Percentiles rank a stretch among this genome's conserved stretches.
phyloP scores from a whole-genome alignment of 2,888 invertebrate species.

The Lithosia quadra region DNA sequence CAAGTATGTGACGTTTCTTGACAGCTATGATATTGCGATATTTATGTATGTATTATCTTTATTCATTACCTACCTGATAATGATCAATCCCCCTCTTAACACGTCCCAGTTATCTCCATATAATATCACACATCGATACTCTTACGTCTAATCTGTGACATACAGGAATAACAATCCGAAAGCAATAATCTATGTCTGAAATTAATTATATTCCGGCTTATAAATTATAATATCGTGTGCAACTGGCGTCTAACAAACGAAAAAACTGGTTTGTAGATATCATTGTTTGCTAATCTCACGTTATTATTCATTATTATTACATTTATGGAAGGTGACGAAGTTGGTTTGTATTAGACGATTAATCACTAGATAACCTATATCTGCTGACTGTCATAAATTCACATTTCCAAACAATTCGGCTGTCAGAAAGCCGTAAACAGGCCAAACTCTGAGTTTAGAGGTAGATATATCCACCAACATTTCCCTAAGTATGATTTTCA shows the following conservation, averaged over 20 bases:
- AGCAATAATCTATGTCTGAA: background rate
- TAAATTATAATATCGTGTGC: background rate
- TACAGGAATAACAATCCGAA: background rate
- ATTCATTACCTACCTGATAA: background rate
- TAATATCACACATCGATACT: background rate
- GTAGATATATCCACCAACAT: too few species aligned
- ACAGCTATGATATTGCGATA: background rate
- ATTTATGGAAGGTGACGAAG: background rate
- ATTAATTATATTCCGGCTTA: background rate
- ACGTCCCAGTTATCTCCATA: background rate
- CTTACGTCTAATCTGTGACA: background rate
- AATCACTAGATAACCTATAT: background rate
- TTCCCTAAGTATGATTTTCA: too few species aligned
- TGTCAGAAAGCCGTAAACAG: too few species aligned
- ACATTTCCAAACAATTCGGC: too few species aligned
- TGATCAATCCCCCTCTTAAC: background rate
- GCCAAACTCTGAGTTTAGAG: too few species aligned
- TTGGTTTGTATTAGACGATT: background rate
- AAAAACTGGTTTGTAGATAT: background rate
- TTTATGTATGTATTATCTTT: conserved; percentile 2
- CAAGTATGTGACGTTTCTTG: background rate
- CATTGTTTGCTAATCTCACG: background rate
- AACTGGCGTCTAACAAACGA: background rate
- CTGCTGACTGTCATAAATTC: too few species aligned
- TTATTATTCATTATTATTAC: too few species aligned